Conservation (phyloP, 2,888 invertebrate species). For the Scelioninae gen. 1 region DNA sequence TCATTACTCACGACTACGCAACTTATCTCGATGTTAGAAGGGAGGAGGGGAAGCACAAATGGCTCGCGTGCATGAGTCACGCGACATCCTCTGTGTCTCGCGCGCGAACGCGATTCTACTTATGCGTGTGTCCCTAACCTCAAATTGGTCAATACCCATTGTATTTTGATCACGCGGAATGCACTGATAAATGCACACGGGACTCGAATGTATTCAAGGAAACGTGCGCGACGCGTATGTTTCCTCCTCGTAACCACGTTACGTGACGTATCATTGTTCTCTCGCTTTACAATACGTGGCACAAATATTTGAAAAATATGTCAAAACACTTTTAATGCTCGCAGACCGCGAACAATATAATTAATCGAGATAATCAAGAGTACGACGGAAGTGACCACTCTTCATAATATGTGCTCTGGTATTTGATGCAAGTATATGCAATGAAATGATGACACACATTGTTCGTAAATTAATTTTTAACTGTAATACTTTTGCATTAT, state of each 20-base stretch:
- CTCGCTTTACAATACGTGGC: conserved; percentile 1
- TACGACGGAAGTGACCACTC: no score
- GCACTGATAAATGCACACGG: conserved; percentile 49
- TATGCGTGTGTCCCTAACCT: conserved; percentile 57
- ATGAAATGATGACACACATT: no score
- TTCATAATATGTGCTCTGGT: no score
- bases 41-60: conserved; percentile 10
- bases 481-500: no score
- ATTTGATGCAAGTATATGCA: no score
- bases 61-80: conserved; percentile 63
- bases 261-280: conserved; percentile 48
- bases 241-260: conserved; percentile 47
- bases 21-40: conserved; percentile 37
- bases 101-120: conserved; percentile 58
- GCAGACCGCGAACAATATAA: no score
- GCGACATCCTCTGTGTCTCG: conserved; percentile 47
- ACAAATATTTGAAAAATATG: conserved; percentile 42
- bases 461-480: no score
- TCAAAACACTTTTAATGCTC: no score
- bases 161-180: conserved; percentile 57
- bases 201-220: conserved; percentile 46
- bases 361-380: no score
- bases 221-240: conserved; percentile 37
- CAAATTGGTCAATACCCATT: conserved; percentile 61
- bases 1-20: conserved; percentile 8